Conservation (phyloP, 2,113 vertebrate genomes). For the Sylvilagus bachmani region DNA sequence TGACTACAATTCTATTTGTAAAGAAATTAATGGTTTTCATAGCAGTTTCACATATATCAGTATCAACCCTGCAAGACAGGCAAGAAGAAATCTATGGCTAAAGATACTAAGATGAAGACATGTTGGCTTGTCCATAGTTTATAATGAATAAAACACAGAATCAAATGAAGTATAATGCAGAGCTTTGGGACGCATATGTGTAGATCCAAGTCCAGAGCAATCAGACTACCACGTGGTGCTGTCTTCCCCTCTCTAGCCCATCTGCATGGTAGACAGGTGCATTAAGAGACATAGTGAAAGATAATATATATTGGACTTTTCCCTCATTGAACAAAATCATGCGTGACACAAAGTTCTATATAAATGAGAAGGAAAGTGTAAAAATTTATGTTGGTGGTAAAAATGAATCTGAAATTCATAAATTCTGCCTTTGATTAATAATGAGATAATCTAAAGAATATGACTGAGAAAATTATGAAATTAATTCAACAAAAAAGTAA, state of each 20-base stretch:
- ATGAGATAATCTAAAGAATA: background rate
- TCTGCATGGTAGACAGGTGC: background rate
- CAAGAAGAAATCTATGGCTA: no score
- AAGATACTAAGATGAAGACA: background rate
- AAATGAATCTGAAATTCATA: slow-evolving; percentile 46
- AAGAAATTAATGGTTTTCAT: slow-evolving; percentile 2
- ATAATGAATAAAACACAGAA: background rate
- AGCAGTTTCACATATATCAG: background rate
- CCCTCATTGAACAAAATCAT: background rate
- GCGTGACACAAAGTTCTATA: slow-evolving; percentile 6
- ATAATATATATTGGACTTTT: background rate
- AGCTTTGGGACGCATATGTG: background rate
- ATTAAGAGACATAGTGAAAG: background rate
- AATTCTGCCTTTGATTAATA: background rate
- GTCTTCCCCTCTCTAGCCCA: background rate
- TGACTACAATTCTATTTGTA: background rate
- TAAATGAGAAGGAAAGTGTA: background rate
- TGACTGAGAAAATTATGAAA: slow-evolving; percentile 49
- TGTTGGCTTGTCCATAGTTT: background rate
- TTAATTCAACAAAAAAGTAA: slow-evolving; percentile 20
- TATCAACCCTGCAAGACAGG: background rate
- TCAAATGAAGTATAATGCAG: background rate
- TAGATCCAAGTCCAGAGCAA: background rate
- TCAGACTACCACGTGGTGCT: background rate
- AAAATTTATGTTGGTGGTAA: slow-evolving; percentile 49